phyloP scores from a whole-genome alignment of 2,888 invertebrate species.

The Ligdia adustata region DNA sequence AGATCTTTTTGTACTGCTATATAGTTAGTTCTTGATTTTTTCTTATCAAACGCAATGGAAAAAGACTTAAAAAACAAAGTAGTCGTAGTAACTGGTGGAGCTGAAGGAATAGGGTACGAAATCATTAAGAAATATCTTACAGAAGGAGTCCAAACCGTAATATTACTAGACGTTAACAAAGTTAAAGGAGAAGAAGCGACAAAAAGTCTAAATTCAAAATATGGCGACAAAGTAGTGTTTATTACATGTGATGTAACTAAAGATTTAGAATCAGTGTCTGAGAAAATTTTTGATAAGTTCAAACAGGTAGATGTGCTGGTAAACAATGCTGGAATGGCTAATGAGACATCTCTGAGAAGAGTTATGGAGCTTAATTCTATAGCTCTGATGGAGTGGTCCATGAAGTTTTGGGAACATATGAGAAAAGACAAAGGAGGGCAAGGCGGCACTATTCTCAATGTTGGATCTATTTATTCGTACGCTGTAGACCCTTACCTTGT shows the following conservation, averaged over 20 bases:
- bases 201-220: neutral
- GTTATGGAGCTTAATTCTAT: constrained; percentile 53
- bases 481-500: constrained; percentile 72
- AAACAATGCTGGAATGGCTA: constrained; percentile 61
- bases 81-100: neutral
- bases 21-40: too few species aligned
- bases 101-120: neutral
- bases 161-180: neutral
- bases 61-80: neutral
- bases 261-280: constrained; percentile 62
- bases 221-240: constrained; percentile 58
- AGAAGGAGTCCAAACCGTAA: neutral
- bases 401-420: constrained; percentile 74
- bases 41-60: too few species aligned
- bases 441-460: constrained; percentile 85
- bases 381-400: constrained; percentile 55
- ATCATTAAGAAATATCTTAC: neutral
- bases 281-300: constrained; percentile 43
- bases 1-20: too few species aligned
- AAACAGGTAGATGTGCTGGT: constrained; percentile 60
- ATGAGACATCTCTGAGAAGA: constrained; percentile 37
- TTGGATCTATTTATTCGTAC: constrained; percentile 82
- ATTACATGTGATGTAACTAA: constrained; percentile 73
- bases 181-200: neutral
- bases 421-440: constrained; percentile 74